Evolutionary conservation across 2,888 invertebrate genomes (phyloP).

Genomic region (Zhuqinia jingwanae): DNA sequence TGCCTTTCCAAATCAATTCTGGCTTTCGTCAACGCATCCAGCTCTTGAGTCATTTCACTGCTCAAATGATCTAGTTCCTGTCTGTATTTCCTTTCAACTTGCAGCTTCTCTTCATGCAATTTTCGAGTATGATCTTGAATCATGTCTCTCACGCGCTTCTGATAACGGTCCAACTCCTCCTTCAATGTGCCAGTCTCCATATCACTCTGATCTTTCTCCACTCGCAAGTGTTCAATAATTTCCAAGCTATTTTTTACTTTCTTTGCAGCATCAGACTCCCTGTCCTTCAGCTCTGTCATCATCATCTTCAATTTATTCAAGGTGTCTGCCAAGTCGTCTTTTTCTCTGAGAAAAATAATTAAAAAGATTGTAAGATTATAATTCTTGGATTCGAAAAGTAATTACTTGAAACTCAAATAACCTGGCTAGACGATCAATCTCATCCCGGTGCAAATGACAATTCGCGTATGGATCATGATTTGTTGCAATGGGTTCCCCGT

Average conservation of each 20-base stretch:
- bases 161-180: conserved; percentile 90
- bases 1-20: conserved; percentile 90
- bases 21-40: conserved; percentile 89
- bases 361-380: neutral
- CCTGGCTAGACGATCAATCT: conserved; percentile 88
- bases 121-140: conserved; percentile 87
- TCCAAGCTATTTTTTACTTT: conserved; percentile 87
- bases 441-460: conserved; percentile 86
- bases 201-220: conserved; percentile 88
- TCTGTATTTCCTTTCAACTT: conserved; percentile 83
- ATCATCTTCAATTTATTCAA: conserved; percentile 86
- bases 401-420: conserved; percentile 79
- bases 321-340: conserved; percentile 86
- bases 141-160: conserved; percentile 88
- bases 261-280: conserved; percentile 84
- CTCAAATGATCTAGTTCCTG: conserved; percentile 90
- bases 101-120: conserved; percentile 89
- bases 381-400: neutral
- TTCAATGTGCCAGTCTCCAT: conserved; percentile 87
- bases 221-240: conserved; percentile 88
- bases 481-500: neutral
- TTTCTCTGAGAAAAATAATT: conserved; percentile 83
- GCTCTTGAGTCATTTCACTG: conserved; percentile 89
- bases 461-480: conserved; percentile 80
- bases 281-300: conserved; percentile 85